Percentiles rank a stretch among this genome's conserved stretches.
Conservation (phyloP, 1,140 invertebrate species). For the Neotoxoptera formosana region DNA sequence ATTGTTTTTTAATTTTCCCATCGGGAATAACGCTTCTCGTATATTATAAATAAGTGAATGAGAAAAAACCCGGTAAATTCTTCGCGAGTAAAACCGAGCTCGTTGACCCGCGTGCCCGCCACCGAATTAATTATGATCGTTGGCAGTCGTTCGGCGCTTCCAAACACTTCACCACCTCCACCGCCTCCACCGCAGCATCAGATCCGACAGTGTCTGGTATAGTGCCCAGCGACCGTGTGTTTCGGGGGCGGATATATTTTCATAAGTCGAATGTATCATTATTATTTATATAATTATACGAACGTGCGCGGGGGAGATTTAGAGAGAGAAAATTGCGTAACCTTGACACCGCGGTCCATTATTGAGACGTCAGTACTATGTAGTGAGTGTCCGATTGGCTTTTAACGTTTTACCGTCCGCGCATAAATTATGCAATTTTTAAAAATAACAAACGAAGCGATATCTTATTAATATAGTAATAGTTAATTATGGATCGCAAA, state of each 20-base stretch:
- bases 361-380: neutral
- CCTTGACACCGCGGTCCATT: neutral
- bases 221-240: neutral
- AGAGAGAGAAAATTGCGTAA: neutral
- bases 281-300: neutral
- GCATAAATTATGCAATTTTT: too few relatives aligned
- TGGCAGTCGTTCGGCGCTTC: neutral
- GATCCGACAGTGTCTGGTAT: neutral
- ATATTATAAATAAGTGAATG: neutral
- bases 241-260: conserved; percentile 22
- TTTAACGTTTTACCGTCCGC: neutral
- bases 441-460: too few relatives aligned
- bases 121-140: conserved; percentile 14
- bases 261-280: neutral
- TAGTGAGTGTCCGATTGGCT: neutral
- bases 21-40: neutral
- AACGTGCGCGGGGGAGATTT: neutral
- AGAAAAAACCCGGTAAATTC: neutral
- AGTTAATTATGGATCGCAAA: too few relatives aligned
- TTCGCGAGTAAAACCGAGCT: neutral
- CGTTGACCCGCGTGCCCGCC: neutral
- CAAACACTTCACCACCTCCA: neutral
- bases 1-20: neutral
- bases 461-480: too few relatives aligned
- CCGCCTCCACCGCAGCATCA: neutral